Evolutionary conservation across 2,888 invertebrate species (phyloP).

Genomic region (Tortricodes alternella): DNA sequence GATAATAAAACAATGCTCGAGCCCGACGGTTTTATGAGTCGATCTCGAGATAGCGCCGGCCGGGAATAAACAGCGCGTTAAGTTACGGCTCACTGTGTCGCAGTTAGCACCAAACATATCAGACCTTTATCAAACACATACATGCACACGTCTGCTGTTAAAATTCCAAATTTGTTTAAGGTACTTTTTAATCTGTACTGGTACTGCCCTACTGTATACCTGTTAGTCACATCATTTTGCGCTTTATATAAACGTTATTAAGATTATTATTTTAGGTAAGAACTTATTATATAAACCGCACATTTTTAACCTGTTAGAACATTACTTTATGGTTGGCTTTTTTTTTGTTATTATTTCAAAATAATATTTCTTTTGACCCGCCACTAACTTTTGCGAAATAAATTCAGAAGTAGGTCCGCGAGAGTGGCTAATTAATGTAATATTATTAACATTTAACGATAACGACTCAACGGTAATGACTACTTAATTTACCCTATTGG

Average conservation of each 20-base stretch:
- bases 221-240: constrained; percentile 1
- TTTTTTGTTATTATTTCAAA: too few relatives aligned
- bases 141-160: constrained; percentile 22
- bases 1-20: constrained; percentile 65
- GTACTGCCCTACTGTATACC: constrained; percentile 9
- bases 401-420: too few relatives aligned
- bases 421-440: too few relatives aligned
- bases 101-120: constrained; percentile 31
- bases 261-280: constrained; percentile 2
- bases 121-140: constrained; percentile 28
- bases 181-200: constrained; percentile 24
- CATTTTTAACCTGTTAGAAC: too few relatives aligned
- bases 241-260: too few relatives aligned
- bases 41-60: constrained; percentile 60
- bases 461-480: constrained; percentile 1
- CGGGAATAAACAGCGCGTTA: constrained; percentile 65
- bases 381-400: too few relatives aligned
- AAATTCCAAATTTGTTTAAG: constrained; percentile 26
- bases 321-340: too few relatives aligned
- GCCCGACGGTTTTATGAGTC: constrained; percentile 62
- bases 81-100: constrained; percentile 42
- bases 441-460: neutral
- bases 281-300: too few relatives aligned
- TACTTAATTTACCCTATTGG: constrained; percentile 4
- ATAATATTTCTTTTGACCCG: too few relatives aligned